Evolutionary conservation across 2,797 vertebrate species (phyloP), one percentile per base, ranked within the genome.

Genomic region (Syngnathus acus): DNA sequence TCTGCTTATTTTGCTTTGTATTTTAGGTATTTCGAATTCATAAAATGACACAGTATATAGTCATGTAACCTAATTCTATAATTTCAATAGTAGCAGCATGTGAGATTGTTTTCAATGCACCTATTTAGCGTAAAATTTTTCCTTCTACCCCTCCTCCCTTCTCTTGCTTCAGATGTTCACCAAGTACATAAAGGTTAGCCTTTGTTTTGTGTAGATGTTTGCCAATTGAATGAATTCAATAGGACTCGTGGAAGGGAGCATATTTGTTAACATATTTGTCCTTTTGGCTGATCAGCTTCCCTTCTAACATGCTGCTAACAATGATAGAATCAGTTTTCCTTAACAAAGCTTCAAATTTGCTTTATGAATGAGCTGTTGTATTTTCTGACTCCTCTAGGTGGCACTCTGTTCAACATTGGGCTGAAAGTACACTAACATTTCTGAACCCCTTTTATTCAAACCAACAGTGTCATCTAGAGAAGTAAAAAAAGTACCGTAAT

Each of bases 131-230:
- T 67, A 75, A 82, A 78, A 82, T 77, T 48, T 68, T 75, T 60
- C 78, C 73, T 77, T 72, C 69, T 67, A 66, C 80, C 53, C 81
- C 75, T 78, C 73, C 71, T 70, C 70, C 51, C 82, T 78, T 81
- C 58, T 77, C 79, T 73, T 83, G 92, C 94, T 90, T 98, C 95
- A 98, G 96, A 98, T 98, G 94, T 98, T 98, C 95, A 95, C 94
- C 94, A 98, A 98, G 89, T 98, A 98, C 93, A 93, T 98, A 91
- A 98, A 98, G 96, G 95, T 98, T 95, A 95, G 95, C 92, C 84
- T 89, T 73, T 81, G 72, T 78, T 80, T 78, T 70, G 80, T 89
- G 0, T 90, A 92, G 75, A 91, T 38, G 72, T 80, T 62, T 73
- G 72, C 74, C 74, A 65, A 1, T 66, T 64, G 65, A 73, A 42